Evolutionary conservation across 2,113 vertebrate species (phyloP).

Genomic region (Clupea harengus): DNA sequence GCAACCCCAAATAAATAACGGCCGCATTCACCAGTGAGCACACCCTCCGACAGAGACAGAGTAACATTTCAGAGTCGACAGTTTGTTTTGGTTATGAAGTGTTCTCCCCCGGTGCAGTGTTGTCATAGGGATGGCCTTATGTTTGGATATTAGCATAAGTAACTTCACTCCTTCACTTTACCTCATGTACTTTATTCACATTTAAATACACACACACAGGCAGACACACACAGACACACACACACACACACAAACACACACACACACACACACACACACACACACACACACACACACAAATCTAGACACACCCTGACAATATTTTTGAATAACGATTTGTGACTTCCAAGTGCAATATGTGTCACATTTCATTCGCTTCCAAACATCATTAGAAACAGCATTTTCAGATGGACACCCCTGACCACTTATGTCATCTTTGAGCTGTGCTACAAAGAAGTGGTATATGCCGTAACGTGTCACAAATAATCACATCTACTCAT

Average conservation of each 20-base stretch:
- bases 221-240: not conserved
- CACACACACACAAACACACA: not conserved
- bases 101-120: not conserved
- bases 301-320: not conserved
- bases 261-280: not conserved
- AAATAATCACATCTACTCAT: no score
- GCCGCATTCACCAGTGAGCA: not conserved
- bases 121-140: not conserved
- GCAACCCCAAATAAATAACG: not conserved
- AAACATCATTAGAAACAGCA: not conserved
- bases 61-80: not conserved
- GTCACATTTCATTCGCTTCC: not conserved
- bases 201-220: not conserved
- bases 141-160: not conserved
- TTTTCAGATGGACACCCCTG: not conserved
- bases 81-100: conserved; percentile 12
- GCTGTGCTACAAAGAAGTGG: not conserved
- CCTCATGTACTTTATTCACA: not conserved
- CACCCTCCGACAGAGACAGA: not conserved
- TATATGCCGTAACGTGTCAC: no score
- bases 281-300: conserved; percentile 3
- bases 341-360: not conserved
- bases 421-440: not conserved
- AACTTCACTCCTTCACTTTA: not conserved
- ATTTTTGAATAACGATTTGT: not conserved